phyloP scores from a whole-genome alignment of 2,113 vertebrate genomes.

The Burhinus oedicnemus region DNA sequence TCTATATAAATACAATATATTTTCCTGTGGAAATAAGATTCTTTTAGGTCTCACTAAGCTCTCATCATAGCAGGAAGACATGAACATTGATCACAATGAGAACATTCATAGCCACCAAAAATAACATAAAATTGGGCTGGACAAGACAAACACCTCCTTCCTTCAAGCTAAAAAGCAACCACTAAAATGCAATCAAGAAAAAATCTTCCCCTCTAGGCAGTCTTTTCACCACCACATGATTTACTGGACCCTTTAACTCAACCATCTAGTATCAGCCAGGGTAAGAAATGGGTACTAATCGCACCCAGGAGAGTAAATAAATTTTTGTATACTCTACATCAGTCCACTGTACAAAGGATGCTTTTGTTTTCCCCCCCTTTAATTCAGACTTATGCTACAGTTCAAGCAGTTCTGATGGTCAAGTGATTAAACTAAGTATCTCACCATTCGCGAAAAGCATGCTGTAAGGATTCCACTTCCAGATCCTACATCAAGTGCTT shows the following conservation, averaged over 20 bases:
- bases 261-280: neutral
- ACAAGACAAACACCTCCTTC: neutral
- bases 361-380: neutral
- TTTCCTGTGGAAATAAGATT: neutral
- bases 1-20: neutral
- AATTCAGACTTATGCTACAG: neutral
- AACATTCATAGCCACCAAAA: neutral
- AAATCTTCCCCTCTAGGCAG: neutral
- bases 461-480: constrained; percentile 96
- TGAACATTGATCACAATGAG: neutral
- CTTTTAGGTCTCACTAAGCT: neutral
- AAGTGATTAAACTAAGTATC: constrained; percentile 43
- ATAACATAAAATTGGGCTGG: neutral
- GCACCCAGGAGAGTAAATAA: neutral
- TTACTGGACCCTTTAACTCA: neutral
- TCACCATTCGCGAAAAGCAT: constrained; percentile 98
- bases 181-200: neutral
- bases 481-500: constrained; percentile 96
- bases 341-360: neutral
- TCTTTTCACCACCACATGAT: neutral
- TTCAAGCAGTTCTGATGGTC: neutral
- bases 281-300: neutral
- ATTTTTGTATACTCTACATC: neutral
- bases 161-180: neutral
- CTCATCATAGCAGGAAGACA: neutral